phyloP scores from a whole-genome alignment of 2,888 invertebrate genomes.

The Pemphredon lugubris region DNA sequence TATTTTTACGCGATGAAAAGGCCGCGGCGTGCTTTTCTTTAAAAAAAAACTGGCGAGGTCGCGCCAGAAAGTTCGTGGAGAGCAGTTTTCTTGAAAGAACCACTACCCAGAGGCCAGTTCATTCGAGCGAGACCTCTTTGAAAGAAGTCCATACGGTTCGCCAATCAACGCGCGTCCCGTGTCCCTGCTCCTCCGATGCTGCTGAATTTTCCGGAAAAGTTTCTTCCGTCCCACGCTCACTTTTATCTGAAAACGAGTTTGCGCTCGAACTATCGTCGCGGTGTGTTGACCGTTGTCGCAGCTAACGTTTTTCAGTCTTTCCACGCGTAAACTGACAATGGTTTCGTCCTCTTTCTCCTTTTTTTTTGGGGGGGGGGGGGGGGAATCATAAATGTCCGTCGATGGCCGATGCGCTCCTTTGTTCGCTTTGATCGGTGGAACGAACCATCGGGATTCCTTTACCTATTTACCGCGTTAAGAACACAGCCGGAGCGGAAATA shows the following conservation, averaged over 20 bases:
- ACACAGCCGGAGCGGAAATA: no score
- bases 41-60: slow-evolving; percentile 9
- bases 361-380: no score
- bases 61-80: slow-evolving; percentile 15
- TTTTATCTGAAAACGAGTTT: no score
- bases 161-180: background rate
- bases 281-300: no score
- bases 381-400: no score
- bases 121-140: slow-evolving; percentile 23
- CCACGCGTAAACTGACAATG: no score
- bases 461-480: no score
- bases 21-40: slow-evolving; percentile 6
- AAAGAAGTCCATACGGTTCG: background rate
- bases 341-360: no score
- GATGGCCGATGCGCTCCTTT: no score
- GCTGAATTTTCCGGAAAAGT: slow-evolving; percentile 12
- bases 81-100: slow-evolving; percentile 34
- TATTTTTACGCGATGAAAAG: slow-evolving; percentile 15
- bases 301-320: background rate
- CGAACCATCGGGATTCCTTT: no score
- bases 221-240: background rate
- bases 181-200: background rate
- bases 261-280: no score
- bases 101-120: slow-evolving; percentile 13
- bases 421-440: no score